Evolutionary conservation across 1,140 invertebrate species (phyloP), one percentile per base, ranked within the genome.

Genomic region (Neodiprion fabricii): DNA sequence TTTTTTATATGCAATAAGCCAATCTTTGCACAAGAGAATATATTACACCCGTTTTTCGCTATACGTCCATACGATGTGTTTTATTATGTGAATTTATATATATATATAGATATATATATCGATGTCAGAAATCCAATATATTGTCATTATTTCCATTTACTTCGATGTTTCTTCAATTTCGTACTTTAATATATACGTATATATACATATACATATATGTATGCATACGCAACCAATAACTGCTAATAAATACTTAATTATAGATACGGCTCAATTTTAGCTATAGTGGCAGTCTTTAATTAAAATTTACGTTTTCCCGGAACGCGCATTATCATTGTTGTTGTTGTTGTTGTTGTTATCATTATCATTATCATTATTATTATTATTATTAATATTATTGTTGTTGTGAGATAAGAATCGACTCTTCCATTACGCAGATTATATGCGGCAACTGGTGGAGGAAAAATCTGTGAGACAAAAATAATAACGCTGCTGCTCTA

Each of bases 401-500:
- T 61, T 61, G 53, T 14, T 14, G n/a, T 61, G n/a, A 61, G 11
- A 61, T 61, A 12, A 74, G 66, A 77, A 78, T 77, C 74, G 71
- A 75, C 67, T 82, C 80, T 82, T 82, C 77, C 78, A 80, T 82
- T 79, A 76, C 67, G 40, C 67, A 70, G 71, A 75, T 75, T 73
- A 71, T 73, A 71, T 73, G 65, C 48, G 76, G 68, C 61, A 77
- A 68, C 69, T 77, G 50, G 66, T 70, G 47, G 71, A 68, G 14
- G 40, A n/a, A 73, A 72, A 71, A 50, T 61, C 48, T 48, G 68
- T 71, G 72, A 76, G 67, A 47, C 12, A 65, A 17, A 40, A 40
- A 53, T 67, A 17, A 68, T 74, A 78, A 83, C 77, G 82, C 82
- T 82, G 78, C 75, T 82, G 82, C 81, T 83, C 81, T 79, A 82